A percentile compares a stretch with the other conserved stretches of the same genome.
Evolutionary conservation across 2,113 vertebrate species (phyloP).

Genomic region (Macrotis lagotis): DNA sequence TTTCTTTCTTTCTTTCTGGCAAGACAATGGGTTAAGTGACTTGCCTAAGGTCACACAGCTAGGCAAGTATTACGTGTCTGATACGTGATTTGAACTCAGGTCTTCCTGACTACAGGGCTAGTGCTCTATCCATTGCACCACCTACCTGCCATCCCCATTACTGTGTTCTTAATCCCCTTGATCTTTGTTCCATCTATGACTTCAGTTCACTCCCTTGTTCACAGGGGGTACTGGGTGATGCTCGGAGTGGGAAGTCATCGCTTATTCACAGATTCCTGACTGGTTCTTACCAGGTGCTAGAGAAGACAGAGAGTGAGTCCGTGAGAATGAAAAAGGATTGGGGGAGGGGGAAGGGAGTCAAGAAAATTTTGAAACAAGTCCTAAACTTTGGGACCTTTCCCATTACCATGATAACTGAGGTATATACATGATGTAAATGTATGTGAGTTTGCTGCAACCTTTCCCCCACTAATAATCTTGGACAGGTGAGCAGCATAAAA

Average conservation of each 20-base stretch:
- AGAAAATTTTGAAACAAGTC: not conserved
- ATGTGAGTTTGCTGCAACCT: not conserved
- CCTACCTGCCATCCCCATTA: no score
- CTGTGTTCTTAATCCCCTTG: not conserved
- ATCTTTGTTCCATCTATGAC: conserved; percentile 25
- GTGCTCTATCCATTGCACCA: no score
- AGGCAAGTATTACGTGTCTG: no score
- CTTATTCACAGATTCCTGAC: conserved; percentile 96
- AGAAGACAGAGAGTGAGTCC: conserved; percentile 92
- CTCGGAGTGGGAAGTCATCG: conserved; percentile 92
- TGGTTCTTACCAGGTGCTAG: conserved; percentile 90
- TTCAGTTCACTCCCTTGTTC: conserved; percentile 13
- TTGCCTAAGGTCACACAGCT: no score
- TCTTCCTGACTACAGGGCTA: no score
- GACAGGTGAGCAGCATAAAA: conserved; percentile 94
- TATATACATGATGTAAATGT: not conserved
- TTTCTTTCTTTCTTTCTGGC: no score
- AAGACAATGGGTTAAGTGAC: no score
- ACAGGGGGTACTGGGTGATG: conserved; percentile 93
- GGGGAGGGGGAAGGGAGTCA: not conserved
- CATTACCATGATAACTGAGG: not conserved
- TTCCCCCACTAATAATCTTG: not conserved
- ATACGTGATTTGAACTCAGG: no score
- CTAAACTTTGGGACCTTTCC: not conserved
- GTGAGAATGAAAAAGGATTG: fast-evolving